These are phyloP conservation scores for Anguilla rostrata DNA, from an alignment of 2,113 vertebrate genomes.

Conservation along the genomic window DNA sequence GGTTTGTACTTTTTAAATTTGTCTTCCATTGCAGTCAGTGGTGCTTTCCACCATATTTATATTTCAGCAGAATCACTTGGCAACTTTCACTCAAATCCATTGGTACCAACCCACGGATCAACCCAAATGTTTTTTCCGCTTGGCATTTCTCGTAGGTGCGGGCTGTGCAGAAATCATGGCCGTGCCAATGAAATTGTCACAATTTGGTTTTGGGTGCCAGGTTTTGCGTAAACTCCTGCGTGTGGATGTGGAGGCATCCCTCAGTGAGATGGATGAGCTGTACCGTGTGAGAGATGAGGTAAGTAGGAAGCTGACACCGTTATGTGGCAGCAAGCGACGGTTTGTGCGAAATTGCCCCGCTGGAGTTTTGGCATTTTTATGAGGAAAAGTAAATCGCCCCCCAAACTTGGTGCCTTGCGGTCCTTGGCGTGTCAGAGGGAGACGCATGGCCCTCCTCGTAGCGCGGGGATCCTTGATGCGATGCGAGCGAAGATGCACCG, in stretches of 20 bases:
- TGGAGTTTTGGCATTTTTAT: conserved; percentile 44
- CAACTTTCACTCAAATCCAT: neutral
- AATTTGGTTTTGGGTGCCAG: neutral
- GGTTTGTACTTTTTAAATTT: no score
- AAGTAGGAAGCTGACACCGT: conserved; percentile 32
- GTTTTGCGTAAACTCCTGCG: neutral
- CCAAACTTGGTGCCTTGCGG: conserved; percentile 13
- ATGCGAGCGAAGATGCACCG: conserved; percentile 21
- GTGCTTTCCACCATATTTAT: neutral
- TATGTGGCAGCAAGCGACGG: conserved; percentile 35
- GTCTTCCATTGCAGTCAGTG: neutral
- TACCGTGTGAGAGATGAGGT: conserved; percentile 11
- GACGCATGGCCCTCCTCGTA: conserved; percentile 41
- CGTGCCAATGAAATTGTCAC: neutral
- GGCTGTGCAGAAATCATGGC: neutral
- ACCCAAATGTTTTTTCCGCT: neutral
- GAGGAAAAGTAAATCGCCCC: conserved; percentile 36
- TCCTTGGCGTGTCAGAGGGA: conserved; percentile 51
- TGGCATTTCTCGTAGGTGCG: neutral
- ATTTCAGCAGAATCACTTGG: neutral
- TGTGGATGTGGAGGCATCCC: conserved; percentile 1
- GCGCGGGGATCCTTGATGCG: conserved; percentile 31
- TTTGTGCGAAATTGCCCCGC: conserved; percentile 37
- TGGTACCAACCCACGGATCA: neutral
- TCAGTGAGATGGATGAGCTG: neutral